Conservation (phyloP, 2,797 vertebrate genomes). For the Schizopygopsis pylzovi region DNA sequence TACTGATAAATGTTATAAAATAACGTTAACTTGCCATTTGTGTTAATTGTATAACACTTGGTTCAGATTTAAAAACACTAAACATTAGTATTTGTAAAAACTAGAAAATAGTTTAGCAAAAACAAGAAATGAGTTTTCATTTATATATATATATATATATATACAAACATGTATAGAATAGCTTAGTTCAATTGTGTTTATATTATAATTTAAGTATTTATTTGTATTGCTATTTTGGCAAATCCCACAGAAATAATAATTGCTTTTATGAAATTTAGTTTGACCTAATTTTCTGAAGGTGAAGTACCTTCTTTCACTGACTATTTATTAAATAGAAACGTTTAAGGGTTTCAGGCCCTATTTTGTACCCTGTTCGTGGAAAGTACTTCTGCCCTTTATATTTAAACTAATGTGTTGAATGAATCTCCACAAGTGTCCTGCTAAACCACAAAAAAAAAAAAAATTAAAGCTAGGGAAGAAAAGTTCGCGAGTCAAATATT, state of each 20-base stretch:
- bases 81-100: neutral
- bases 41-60: slow-evolving; percentile 16
- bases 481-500: slow-evolving; percentile 32
- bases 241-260: neutral
- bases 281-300: neutral
- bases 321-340: neutral
- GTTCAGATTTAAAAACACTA: neutral
- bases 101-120: slow-evolving; percentile 5
- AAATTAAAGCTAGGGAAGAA: neutral
- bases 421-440: neutral
- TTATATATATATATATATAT: neutral
- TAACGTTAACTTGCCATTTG: neutral
- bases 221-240: neutral
- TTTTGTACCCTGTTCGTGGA: neutral
- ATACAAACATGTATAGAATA: neutral
- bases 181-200: neutral
- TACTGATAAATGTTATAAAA: slow-evolving; percentile 13
- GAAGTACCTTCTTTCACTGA: neutral
- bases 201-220: neutral
- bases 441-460: slow-evolving; percentile 1
- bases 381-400: neutral
- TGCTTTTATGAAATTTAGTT: neutral
- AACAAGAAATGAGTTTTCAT: neutral
- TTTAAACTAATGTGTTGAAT: neutral
- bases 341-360: neutral